Conservation (phyloP, 2,113 vertebrate species). For the Ictalurus punctatus region DNA sequence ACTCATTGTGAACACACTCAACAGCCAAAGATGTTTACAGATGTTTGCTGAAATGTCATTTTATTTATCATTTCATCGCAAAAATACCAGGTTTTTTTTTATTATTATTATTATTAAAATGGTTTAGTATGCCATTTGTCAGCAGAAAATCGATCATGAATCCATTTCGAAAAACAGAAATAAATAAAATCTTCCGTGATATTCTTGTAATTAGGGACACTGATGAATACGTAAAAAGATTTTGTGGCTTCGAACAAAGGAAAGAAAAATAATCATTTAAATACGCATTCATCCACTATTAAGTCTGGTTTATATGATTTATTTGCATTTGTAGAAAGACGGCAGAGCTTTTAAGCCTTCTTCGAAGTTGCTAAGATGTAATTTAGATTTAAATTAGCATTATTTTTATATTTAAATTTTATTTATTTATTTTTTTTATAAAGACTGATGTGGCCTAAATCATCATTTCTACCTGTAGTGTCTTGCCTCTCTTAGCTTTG, state of each 20-base stretch:
- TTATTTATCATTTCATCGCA: background rate
- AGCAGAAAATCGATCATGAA: background rate
- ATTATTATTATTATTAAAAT: background rate
- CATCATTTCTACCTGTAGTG: background rate
- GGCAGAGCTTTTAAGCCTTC: background rate
- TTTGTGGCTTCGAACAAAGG: background rate
- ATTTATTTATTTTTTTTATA: too few relatives aligned
- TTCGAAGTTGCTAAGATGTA: background rate
- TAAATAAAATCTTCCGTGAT: background rate
- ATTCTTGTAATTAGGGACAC: background rate
- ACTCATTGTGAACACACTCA: background rate
- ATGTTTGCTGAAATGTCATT: background rate
- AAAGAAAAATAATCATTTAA: background rate
- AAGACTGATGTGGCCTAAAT: background rate
- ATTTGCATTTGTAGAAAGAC: background rate
- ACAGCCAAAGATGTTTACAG: background rate
- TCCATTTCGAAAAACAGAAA: background rate
- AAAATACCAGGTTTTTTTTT: background rate
- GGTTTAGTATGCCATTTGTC: background rate
- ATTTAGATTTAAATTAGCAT: too few relatives aligned
- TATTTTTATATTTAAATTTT: too few relatives aligned
- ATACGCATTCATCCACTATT: background rate
- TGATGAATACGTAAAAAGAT: background rate
- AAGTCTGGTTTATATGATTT: background rate
- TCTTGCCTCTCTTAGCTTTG: background rate